Base-by-base conservation (phyloP, 2,888 invertebrate species). In the Megalurothrips usitatus region DNA sequence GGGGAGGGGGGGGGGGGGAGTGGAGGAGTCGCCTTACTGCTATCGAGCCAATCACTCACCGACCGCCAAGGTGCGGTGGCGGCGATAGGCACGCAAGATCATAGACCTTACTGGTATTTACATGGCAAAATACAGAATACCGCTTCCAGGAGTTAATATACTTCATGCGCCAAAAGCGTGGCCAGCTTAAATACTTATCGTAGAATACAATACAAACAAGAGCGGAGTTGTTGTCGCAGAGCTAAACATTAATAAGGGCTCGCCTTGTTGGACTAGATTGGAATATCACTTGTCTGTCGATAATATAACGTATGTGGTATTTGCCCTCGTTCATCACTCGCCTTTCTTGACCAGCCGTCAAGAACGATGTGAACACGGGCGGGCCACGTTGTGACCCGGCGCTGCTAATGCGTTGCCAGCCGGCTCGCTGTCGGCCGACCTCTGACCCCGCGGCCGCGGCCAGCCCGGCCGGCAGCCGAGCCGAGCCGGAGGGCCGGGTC, bases 271-370 rank as follows among this genome's bases (percentile, higher is more conserved):
- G 68, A 75, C 68, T 75, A 75, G 68, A 75, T 75, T 75, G 68
- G 23, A 12, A 75, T 75, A 75, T 75, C 68, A 75, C 68, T 75
- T 75, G 58, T 58, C 58, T 58, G 58, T 58, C 58, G 58, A 58
- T 19, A 19, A 14, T 6, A 14, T 6, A 43, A 43, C 34, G 6
- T 43, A 43, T 43, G 2, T 11, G 17, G 52, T 43, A 43, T 43
- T 43, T 43, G 34, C 34, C 34, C 34, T 43, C 12, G 68, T 75
- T 26, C 68, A 75, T 8, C 68, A 9, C 23, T 26, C 68, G 26
- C 34, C n/a, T 75, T 75, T 26, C 68, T 75, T 75, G 68, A 75
- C 68, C 9, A 9, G 23, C 11, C 68, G 68, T 75, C 68, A 23
- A 75, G 68, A 12, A 75, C 23, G 68, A 58, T 26, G 68, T 75